Evolutionary conservation across 35 echinoderm and acorn worm genomes (phyloP), one percentile per base, ranked within the genome.

Genomic region (Lytechinus variegatus): DNA sequence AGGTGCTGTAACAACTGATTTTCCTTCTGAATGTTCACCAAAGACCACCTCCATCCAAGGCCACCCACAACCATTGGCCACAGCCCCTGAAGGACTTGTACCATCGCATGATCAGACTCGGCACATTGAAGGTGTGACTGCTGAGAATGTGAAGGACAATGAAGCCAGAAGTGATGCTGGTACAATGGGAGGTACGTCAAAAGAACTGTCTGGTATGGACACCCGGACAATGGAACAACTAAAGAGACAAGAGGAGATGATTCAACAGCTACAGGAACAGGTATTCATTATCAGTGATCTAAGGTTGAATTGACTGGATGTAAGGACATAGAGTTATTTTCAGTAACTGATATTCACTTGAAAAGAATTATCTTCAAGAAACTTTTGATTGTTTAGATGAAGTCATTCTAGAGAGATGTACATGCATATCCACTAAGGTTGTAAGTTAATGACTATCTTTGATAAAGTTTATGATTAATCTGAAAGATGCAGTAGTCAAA

Each of bases 241-340:
- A 19, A 96, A 87, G 90, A 96, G 97, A 96, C 97, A 99, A 58
- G 98, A 99, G 87, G 89, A 97, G 94, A 92, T 99, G 97, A 99
- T 99, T 33, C 91, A 99, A 94, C 56, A 95, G 21, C 93, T 99
- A 16, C 98, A 99, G 56, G 97, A 96, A 19, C 97, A 99, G 95
- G 98, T 97, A 92, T 90, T 6, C 52, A 52, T 44, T 13, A 4
- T 8, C 51, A 24, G 4, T 71, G 61, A 71, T 71, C 21, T 71
- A 4, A 71, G 16, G 13, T 21, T 71, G 12, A 3, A 71, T 71
- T 19, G 12, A 71, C 3, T 6, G 16, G 16, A 71, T 6, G 6
- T 71, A 13, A 71, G 14, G 61, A 24, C 66, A 79, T 24, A 79
- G 19, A 2, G 66, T 79, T n/a, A 8, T 7, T 79, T 79, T 71